Base-by-base conservation (phyloP, 2,888 invertebrate species). In the Isotomurus palustris region DNA sequence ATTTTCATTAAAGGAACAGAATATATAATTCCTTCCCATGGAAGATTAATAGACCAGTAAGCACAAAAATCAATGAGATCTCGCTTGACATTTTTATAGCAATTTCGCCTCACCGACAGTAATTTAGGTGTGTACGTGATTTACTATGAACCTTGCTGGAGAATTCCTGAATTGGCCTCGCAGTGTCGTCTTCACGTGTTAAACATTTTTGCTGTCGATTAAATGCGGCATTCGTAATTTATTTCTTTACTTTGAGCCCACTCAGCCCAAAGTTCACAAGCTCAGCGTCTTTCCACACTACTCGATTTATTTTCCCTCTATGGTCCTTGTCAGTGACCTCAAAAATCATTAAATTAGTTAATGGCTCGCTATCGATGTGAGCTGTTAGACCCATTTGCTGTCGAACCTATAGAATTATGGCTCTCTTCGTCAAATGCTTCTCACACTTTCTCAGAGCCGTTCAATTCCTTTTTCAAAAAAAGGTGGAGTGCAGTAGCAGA, bases 171-270 rank as follows among this genome's bases (percentile, higher is more conserved):
- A 14, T 38, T 14, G 19, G 8, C 38, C 38, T 38, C n/a, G n/a
- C n/a, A n/a, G n/a, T n/a, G n/a, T n/a, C n/a, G 6, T 38, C 38
- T 19, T 38, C 38, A 38, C 38, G 38, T 38, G 38, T 38, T 38
- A 38, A 38, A 38, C 38, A 38, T 38, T 38, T 38, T 38, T 32
- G 32, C 38, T 38, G 38, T 38, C 38, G 38, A 38, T 38, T 8
- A 19, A 38, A 38, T 38, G 38, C 38, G 38, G 38, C 38, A 38
- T 5, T 38, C 38, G 6, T 38, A 38, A 38, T 38, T 38, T 38
- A 38, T 38, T 38, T 38, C 38, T 38, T 38, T 19, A 17, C 38
- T 38, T n/a, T n/a, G n/a, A n/a, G n/a, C n/a, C n/a, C 32, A 10
- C 32, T 32, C 32, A 32, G 32, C 14, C 32, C 14, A 38, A 38